Evolutionary conservation across 2,113 vertebrate species (phyloP).

Genomic region (Terrapene triunguis): DNA sequence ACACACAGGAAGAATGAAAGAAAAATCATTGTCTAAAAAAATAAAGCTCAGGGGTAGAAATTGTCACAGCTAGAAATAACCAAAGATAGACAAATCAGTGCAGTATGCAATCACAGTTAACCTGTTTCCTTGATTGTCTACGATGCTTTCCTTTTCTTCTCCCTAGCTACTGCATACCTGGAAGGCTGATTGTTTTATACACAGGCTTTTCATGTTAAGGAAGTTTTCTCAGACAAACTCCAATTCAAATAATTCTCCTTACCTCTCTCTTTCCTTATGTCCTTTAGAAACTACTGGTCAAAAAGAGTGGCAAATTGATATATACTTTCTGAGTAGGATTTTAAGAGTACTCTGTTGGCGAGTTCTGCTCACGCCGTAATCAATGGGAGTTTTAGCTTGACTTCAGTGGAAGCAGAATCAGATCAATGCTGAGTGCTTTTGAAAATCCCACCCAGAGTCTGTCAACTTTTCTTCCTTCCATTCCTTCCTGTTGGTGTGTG

Average conservation of each 20-base stretch:
- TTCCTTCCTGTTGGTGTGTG: neutral
- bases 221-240: neutral
- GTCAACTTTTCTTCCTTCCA: neutral
- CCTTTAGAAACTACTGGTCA: neutral
- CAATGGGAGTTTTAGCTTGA: neutral
- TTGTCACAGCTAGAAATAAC: neutral
- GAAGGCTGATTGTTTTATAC: neutral
- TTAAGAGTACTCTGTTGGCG: neutral
- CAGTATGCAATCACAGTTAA: neutral
- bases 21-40: neutral
- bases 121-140: neutral
- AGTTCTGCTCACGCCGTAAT: neutral
- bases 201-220: neutral
- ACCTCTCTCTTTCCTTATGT: neutral
- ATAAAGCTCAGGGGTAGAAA: neutral
- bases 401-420: neutral
- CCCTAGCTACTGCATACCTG: neutral
- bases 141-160: neutral
- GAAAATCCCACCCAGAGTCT: neutral
- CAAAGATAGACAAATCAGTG: fast-evolving
- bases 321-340: neutral
- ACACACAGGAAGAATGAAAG: neutral
- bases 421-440: neutral
- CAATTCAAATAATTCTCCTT: neutral
- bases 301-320: neutral